Evolutionary conservation across 2,797 vertebrate genomes (phyloP).

Genomic region (Caiman crocodilus): DNA sequence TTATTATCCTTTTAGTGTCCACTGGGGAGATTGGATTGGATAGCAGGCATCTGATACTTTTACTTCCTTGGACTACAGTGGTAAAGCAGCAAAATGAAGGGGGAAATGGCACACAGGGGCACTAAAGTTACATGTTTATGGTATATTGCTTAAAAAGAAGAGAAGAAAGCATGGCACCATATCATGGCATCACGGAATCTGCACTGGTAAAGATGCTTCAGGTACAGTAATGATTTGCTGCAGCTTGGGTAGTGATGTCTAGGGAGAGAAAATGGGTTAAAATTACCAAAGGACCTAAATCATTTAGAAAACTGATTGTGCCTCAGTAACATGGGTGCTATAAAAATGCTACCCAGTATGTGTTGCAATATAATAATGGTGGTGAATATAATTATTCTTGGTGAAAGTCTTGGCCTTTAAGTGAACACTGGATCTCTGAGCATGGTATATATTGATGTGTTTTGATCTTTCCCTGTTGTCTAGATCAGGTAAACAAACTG

Average conservation of each 20-base stretch:
- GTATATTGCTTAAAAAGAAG: not conserved
- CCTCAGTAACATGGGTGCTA: not conserved
- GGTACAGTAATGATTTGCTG: accelerated
- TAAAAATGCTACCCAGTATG: accelerated
- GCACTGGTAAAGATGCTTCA: accelerated
- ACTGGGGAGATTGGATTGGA: conserved; percentile 42
- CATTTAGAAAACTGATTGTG: not conserved
- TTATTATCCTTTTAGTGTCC: conserved; percentile 61
- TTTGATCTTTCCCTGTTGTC: not conserved
- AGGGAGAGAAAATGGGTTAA: not conserved
- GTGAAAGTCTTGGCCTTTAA: not conserved
- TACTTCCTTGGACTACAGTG: not conserved
- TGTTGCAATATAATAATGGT: accelerated
- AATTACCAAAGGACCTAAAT: accelerated
- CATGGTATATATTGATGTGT: too few species aligned
- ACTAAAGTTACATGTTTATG: accelerated
- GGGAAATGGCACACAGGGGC: not conserved
- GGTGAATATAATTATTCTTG: not conserved
- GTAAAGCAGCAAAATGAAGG: not conserved
- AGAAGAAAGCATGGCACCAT: not conserved
- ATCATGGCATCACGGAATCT: not conserved
- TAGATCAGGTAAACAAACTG: not conserved
- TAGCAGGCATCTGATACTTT: conserved; percentile 15
- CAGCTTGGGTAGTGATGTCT: not conserved
- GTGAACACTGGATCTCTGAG: accelerated